Base-by-base conservation (phyloP, 1,140 invertebrate genomes). In the Brachionus rotundiformis region DNA sequence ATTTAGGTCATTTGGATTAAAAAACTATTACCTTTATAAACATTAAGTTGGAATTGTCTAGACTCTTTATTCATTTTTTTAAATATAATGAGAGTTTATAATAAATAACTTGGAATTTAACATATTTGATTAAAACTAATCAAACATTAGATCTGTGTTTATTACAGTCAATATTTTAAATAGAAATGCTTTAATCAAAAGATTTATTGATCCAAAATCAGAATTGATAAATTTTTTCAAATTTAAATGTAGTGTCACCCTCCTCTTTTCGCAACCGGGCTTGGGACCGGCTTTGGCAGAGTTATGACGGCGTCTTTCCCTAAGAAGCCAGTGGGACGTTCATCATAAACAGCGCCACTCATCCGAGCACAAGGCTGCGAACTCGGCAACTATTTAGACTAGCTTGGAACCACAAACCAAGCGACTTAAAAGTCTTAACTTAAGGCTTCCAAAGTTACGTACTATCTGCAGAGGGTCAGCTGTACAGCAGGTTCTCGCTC, bases 1-100 rank as follows among this genome's bases (percentile, higher is more conserved):
- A 33, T 16, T n/a, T 13, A 68, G 29, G n/a, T 16, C 11, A 39
- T 33, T 1, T 33, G n/a, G n/a, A 8, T 68, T 4, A 33, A 39
- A 68, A 7, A 68, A 27, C 6, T 33, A 33, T 68, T 68, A 68
- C 63, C 63, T n/a, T 68, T 33, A 33, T 5, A 68, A 13, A 68
- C 63, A 33, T 68, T 68, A 7, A 33, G 31, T 68, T 68, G 63
- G 47, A 23, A 19, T 49, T 19, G 13, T 8, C 31, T 16, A 68
- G 63, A 31, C 11, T 33, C 31, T 33, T 68, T 31, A 19, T 68
- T 68, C 63, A 68, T 68, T 33, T 68, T 68, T 59, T 41, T 41
- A 13, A 41, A 41, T n/a, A n/a, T n/a, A n/a, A n/a, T n/a, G n/a
- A n/a, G n/a, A n/a, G n/a, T n/a, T n/a, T n/a, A n/a, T n/a, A n/a